Base-by-base conservation (phyloP, 2,888 invertebrate genomes). In the Dryomyza anilis region DNA sequence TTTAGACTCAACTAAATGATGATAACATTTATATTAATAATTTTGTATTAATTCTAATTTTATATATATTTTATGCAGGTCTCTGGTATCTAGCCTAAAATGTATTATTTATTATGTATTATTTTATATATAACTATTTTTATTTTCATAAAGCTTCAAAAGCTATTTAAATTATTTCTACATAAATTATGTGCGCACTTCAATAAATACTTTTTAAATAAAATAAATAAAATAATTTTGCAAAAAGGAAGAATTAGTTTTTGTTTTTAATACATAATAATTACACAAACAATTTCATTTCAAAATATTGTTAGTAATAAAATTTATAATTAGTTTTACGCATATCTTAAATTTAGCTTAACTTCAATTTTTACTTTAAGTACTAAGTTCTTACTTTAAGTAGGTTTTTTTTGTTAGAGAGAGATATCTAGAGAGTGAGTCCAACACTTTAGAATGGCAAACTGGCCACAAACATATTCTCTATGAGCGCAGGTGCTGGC, bases 381-480 rank as follows among this genome's bases (percentile, higher is more conserved):
- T n/a, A n/a, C n/a, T n/a, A n/a, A n/a, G n/a, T n/a, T n/a, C n/a
- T n/a, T n/a, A n/a, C n/a, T n/a, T n/a, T n/a, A n/a, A n/a, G n/a
- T n/a, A n/a, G n/a, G n/a, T n/a, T n/a, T n/a, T n/a, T n/a, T n/a
- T n/a, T n/a, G n/a, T n/a, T n/a, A n/a, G n/a, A n/a, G n/a, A n/a
- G n/a, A n/a, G n/a, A n/a, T n/a, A n/a, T n/a, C n/a, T n/a, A n/a
- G n/a, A n/a, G n/a, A n/a, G n/a, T n/a, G n/a, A n/a, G n/a, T n/a
- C n/a, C n/a, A n/a, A n/a, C n/a, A n/a, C 16, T 71, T 87, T 90
- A 96, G 85, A 96, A 96, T 73, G 97, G 97, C 81, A 97, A 88
- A 85, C 94, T 95, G 80, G 95, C 92, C 77, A 94, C 93, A 84
- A 96, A 97, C 93, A 96, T 93, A 83, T 93, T 95, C 84, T 96